These are phyloP conservation scores for Lithobates pipiens DNA, from an alignment of 2,797 vertebrate species.

Conservation along the genomic window DNA sequence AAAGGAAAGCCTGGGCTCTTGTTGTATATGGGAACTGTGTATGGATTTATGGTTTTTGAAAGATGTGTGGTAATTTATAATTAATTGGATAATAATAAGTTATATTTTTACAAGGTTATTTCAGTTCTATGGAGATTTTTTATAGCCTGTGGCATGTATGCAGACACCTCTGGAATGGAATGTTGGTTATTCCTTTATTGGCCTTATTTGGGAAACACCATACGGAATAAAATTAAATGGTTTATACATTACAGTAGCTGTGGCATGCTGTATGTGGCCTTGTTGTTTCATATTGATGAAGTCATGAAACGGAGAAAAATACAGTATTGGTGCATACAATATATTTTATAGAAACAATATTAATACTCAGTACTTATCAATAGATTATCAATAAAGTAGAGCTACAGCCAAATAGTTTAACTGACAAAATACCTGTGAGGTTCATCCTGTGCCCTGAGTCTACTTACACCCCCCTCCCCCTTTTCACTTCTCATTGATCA, in stretches of 20 bases:
- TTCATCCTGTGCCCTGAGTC: too few relatives aligned
- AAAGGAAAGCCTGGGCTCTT: conserved; percentile 52
- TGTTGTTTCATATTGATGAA: conserved; percentile 10
- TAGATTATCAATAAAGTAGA: too few relatives aligned
- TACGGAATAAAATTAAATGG: not conserved
- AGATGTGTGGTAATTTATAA: conserved; percentile 60
- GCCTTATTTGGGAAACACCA: conserved; percentile 24
- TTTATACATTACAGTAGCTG: conserved; percentile 17
- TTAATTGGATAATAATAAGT: conserved; percentile 62
- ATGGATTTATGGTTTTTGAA: conserved; percentile 56
- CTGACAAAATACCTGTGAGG: too few relatives aligned
- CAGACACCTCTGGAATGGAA: conserved; percentile 51
- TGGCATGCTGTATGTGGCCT: conserved; percentile 10
- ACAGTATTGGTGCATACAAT: too few relatives aligned
- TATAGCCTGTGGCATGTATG: conserved; percentile 37
- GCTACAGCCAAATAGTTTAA: too few relatives aligned
- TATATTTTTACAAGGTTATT: conserved; percentile 48
- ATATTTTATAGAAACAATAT: too few relatives aligned
- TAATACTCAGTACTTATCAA: too few relatives aligned
- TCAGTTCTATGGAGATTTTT: conserved; percentile 33
- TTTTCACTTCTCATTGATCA: too few relatives aligned
- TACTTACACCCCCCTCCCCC: too few relatives aligned
- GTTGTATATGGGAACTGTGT: conserved; percentile 50
- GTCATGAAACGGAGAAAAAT: not conserved
- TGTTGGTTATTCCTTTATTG: conserved; percentile 34